Evolutionary conservation across 35 echinoderm and acorn worm species (phyloP).

Genomic region (Apostichopus californicus): DNA sequence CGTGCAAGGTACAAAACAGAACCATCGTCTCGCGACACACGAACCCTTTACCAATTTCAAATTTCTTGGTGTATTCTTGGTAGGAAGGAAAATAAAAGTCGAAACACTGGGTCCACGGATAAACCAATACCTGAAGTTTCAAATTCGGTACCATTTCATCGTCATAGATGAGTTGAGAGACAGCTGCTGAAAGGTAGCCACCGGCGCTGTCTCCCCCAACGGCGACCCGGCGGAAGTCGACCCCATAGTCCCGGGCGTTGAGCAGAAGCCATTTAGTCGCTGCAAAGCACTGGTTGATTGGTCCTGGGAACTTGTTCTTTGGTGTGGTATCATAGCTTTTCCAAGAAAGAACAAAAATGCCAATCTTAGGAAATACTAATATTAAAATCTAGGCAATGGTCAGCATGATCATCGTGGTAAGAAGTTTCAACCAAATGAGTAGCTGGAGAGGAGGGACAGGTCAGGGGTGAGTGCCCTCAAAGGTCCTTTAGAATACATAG

Average conservation of each 20-base stretch:
- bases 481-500: no score
- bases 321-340: conserved; percentile 51
- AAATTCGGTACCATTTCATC: conserved; percentile 50
- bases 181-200: conserved; percentile 27
- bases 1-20: not conserved
- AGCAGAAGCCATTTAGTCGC: conserved; percentile 60
- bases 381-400: no score
- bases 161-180: conserved; percentile 44
- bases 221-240: conserved; percentile 23
- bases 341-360: no score
- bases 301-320: conserved; percentile 38
- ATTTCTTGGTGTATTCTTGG: conserved; percentile 29
- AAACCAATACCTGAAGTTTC: conserved; percentile 52
- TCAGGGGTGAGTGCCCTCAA: no score
- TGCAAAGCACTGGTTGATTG: conserved; percentile 31
- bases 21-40: not conserved
- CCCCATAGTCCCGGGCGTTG: conserved; percentile 40
- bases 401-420: no score
- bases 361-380: no score
- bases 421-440: no score
- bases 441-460: no score
- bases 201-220: conserved; percentile 63
- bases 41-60: not conserved
- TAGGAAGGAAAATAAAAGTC: conserved; percentile 33
- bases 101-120: conserved; percentile 47